These are phyloP conservation scores for Mus pahari DNA, from an alignment of 2,113 vertebrate genomes.

Conservation along the genomic window DNA sequence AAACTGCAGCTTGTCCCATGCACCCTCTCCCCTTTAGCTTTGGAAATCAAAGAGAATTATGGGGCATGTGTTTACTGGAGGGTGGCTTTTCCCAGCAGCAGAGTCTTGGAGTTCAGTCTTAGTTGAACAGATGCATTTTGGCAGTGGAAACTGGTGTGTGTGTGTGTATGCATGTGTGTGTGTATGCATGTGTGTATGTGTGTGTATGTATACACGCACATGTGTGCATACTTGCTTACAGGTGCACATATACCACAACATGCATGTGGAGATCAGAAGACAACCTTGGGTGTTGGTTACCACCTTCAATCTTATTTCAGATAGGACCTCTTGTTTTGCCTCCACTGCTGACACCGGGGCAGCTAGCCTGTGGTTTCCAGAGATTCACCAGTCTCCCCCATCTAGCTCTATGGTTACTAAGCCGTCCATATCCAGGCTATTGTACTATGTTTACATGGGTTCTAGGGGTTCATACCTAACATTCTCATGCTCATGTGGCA, in stretches of 20 bases:
- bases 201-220: too few relatives aligned
- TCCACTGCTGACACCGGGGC: background rate
- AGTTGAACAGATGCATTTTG: background rate
- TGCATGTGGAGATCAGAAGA: background rate
- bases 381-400: background rate
- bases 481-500: background rate
- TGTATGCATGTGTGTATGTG: background rate
- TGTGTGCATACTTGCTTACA: background rate
- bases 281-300: too few relatives aligned
- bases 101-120: background rate
- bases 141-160: background rate
- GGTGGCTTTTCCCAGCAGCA: slow-evolving; percentile 53
- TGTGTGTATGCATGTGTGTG: background rate
- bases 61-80: background rate
- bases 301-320: background rate
- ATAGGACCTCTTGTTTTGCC: background rate
- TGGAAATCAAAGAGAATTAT: slow-evolving; percentile 54
- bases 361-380: background rate
- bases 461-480: too few relatives aligned
- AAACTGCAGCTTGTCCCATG: slow-evolving; percentile 50
- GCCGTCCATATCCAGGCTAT: too few relatives aligned
- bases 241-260: background rate
- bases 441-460: too few relatives aligned
- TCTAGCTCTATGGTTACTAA: background rate
- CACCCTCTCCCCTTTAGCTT: background rate